Base-by-base conservation (phyloP, 1,140 invertebrate species). In the Zaprionus vittiger region DNA sequence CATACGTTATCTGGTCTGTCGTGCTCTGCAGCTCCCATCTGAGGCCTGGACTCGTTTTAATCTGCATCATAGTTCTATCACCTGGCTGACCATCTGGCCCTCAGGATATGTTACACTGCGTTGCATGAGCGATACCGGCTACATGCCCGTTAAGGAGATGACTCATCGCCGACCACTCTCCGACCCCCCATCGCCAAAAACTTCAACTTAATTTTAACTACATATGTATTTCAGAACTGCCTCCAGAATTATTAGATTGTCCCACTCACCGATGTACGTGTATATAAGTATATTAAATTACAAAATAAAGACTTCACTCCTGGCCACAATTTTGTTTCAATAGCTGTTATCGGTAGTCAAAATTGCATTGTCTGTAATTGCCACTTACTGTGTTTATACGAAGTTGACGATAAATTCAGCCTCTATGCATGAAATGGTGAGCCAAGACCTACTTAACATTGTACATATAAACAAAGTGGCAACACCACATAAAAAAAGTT, bases 1-100 rank as follows among this genome's bases (percentile, higher is more conserved):
- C 11, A 99, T 99, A 80, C 94, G 99, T 72, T 99, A 99, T 93
- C 98, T 99, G 93, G 96, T 99, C 24, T 99, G 98, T 95, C 98
- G 98, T 93, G 98, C 98, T 1, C 93, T 99, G 24, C 99, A 99
- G 93, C 96, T 99, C 87, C 98, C 98, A 3, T 96, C 98, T 0
- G 98, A 99, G 93, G 98, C 96, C 24, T 99, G 99, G 99, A 94
- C 99, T 2, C 94, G 99, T 17, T 95, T 99, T 70, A 96, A 95
- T 11, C 93, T 99, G 14, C 96, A 97, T 91, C 97, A 99, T 93
- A 97, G 95, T 20, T 99, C 98, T 80, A 97, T 99, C 56, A 99
- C 98, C 0, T 97, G 97, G 96, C 81, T 99, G 0, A 95, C 95
- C 1, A 97, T 99, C 74, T 93, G 95, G 31, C 97, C 98, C 0